Evolutionary conservation across 2,113 vertebrate genomes (phyloP), one percentile per base, ranked within the genome.

Genomic region (Cynoglossus semilaevis): DNA sequence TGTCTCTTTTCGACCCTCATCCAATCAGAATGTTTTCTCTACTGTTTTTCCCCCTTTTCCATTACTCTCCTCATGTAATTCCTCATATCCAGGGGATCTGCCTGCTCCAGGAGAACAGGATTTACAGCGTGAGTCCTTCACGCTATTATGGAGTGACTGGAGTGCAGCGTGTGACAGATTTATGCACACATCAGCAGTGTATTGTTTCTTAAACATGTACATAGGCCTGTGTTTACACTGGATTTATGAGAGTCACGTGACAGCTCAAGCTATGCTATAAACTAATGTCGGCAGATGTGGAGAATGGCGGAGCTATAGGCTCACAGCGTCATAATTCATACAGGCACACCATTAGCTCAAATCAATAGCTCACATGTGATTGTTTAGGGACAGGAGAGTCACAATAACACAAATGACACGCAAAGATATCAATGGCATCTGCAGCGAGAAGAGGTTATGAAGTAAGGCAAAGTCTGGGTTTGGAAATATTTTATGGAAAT

Each of bases 61-160:
- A 19, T 47, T 35, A n/a, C 14, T 19, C 57, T 56, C 38, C 11
- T 38, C 38, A 11, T 64, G 18, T 18, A 56, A 29, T 57, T 18
- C 51, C 17, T 56, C 11, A 52, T 53, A 53, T 37, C 34, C 58
- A 15, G 16, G 51, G 51, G 49, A 34, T 15, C 9, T 48, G 9
- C 7, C 41, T 44, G 16, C 46, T 42, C 66, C 52, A 40, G 17
- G 61, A 67, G 62, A 66, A 42, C 4, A 41, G 14, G 50, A 29
- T 57, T 69, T 60, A 45, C 18, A 47, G 35, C 34, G 46, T 35
- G 54, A 65, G 46, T 51, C 45, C 52, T 68, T 56, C 47, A 34
- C 67, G 52, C 22, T 74, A 50, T 54, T 47, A 70, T 43, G n/a
- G 19, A 29, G 15, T 34, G 38, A 57, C n/a, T 43, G 51, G 68